Evolutionary conservation across 30 jellyfish, hydroid and myxozoan genomes (phyloP).

Genomic region (Mastigias papua): DNA sequence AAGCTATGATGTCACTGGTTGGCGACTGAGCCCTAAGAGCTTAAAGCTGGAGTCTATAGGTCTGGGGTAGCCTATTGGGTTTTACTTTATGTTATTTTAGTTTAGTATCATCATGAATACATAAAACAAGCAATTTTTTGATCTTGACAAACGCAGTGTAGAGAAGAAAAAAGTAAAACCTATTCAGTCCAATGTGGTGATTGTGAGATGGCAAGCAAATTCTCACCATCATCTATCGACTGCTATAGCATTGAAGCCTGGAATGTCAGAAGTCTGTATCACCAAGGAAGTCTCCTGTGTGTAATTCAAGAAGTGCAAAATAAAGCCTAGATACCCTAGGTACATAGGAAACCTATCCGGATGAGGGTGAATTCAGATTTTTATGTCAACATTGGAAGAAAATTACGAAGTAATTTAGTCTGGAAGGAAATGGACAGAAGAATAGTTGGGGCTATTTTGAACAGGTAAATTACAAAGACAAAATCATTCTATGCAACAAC

Average conservation of each 20-base stretch:
- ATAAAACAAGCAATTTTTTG: too few relatives aligned
- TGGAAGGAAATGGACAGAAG: conserved; percentile 3
- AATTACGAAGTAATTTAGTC: not conserved
- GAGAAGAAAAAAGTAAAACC: not conserved
- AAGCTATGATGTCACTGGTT: not conserved
- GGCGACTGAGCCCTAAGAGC: not conserved
- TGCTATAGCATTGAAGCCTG: conserved; percentile 10
- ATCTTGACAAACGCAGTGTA: too few relatives aligned
- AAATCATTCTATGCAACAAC: not conserved
- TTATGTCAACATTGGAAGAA: conserved; percentile 1
- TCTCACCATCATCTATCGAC: conserved; percentile 34
- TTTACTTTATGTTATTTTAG: too few relatives aligned
- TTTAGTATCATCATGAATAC: not conserved
- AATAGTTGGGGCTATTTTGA: not conserved
- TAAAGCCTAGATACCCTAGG: not conserved
- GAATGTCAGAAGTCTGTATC: conserved; percentile 19
- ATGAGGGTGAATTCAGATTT: conserved; percentile 8
- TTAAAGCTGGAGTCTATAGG: not conserved
- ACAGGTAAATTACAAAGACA: not conserved
- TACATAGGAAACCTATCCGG: conserved; percentile 5
- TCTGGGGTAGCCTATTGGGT: not conserved
- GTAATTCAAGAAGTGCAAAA: not conserved
- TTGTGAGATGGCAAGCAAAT: conserved; percentile 31
- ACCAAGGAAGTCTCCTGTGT: not conserved
- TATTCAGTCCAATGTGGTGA: conserved; percentile 16